These are phyloP conservation scores for Bryconaethiops microstoma DNA, from an alignment of 2,797 vertebrate species.

Conservation along the genomic window DNA sequence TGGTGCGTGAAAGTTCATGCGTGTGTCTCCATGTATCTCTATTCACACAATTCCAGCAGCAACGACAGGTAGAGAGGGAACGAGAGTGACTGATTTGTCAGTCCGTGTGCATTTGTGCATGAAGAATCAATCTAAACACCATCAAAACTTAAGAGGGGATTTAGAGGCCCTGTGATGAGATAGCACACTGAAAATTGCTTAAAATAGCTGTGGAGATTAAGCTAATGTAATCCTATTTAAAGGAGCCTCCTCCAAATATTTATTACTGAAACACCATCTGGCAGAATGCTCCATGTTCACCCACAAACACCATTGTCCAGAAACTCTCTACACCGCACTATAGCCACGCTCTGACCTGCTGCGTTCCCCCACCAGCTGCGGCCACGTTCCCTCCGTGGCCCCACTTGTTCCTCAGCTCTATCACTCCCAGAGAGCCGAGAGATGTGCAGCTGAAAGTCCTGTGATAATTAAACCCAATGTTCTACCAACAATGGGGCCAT, in stretches of 20 bases:
- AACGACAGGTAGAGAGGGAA: background rate
- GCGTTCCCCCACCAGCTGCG: background rate
- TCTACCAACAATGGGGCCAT: conserved; percentile 43
- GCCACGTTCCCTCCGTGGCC: conserved; percentile 11
- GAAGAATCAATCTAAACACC: conserved; percentile 77
- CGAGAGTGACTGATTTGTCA: background rate
- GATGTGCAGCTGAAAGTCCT: conserved; percentile 18
- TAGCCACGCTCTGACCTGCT: background rate
- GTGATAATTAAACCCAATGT: conserved; percentile 43
- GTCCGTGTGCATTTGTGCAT: conserved; percentile 63
- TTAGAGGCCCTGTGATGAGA: conserved; percentile 70
- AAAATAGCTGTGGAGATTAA: conserved; percentile 77
- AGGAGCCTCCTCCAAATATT: conserved; percentile 75
- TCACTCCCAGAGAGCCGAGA: background rate
- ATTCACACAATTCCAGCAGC: background rate
- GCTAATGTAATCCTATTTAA: conserved; percentile 82
- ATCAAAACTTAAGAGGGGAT: conserved; percentile 78
- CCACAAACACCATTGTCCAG: conserved; percentile 20
- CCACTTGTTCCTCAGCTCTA: background rate
- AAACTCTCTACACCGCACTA: background rate
- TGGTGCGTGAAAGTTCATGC: background rate
- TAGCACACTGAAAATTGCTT: conserved; percentile 70
- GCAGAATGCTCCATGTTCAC: conserved; percentile 71
- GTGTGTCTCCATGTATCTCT: background rate
- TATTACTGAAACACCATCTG: conserved; percentile 79